These are phyloP conservation scores for Nasonia longicornis DNA, from an alignment of 1,140 invertebrate genomes.

Conservation along the genomic window DNA sequence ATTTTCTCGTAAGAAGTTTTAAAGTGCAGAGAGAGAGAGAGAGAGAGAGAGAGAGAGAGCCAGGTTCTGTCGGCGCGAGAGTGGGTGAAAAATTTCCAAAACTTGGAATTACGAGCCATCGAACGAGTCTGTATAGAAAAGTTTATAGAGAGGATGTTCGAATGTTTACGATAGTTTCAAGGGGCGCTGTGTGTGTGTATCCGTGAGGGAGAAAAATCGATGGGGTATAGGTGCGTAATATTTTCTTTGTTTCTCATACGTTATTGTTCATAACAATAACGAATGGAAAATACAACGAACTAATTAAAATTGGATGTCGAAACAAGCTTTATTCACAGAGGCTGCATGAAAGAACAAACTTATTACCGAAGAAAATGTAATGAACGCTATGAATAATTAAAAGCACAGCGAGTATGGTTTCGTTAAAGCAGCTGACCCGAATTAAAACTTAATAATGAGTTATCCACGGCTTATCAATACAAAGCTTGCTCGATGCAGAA, in stretches of 20 bases:
- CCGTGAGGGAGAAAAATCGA: background rate
- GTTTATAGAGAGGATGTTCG: background rate
- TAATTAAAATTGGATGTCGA: background rate
- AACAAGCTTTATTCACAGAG: background rate
- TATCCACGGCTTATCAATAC: no score
- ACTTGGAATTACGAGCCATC: background rate
- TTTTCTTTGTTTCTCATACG: background rate
- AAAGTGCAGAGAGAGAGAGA: background rate
- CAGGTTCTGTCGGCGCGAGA: no score
- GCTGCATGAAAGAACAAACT: background rate
- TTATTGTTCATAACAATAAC: no score
- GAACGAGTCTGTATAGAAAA: background rate
- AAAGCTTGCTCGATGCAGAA: no score
- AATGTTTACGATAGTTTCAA: background rate
- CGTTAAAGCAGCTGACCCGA: no score
- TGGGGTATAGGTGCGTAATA: no score
- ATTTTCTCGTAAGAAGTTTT: background rate
- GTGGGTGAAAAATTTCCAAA: background rate
- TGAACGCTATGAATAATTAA: background rate
- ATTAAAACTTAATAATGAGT: no score
- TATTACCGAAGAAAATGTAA: background rate
- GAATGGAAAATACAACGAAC: background rate
- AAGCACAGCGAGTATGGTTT: no score
- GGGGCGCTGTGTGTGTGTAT: no score
- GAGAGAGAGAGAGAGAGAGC: no score